Evolutionary conservation across 2,797 vertebrate species (phyloP), one percentile per base, ranked within the genome.

Genomic region (Danionella dracula): DNA sequence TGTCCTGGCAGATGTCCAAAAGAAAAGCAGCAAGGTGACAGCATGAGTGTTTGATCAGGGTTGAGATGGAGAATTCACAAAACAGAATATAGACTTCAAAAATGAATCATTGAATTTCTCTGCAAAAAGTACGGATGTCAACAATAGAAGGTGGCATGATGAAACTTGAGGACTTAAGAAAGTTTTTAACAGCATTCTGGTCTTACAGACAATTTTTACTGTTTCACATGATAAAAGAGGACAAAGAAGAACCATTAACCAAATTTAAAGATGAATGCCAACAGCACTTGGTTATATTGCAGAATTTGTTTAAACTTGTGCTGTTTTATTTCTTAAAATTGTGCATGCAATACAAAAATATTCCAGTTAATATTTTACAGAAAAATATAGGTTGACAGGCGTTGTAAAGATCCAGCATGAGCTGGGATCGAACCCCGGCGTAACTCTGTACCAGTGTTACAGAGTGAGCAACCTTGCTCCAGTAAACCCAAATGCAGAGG

Each of bases 201-300:
- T 35, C 49, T 21, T 38, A 55, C 44, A 56, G 51, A 74, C 50
- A 54, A 58, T 40, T 66, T 46, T 59, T 4, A 59, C 32, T 63
- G 38, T 57, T 62, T 40, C 61, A 49, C 62, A 68, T 68, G 75
- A 49, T 70, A 56, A 71, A 70, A 76, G 57, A 1, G 46, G 38
- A 75, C 38, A 60, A 77, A 58, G 79, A 53, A 44, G 51, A 53
- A 79, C 79, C 38, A 80, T 68, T 70, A 78, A 66, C 51, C 68
- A 79, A 78, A 81, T 73, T 61, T 78, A 78, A 77, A 66, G 29
- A 70, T 75, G 49, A 34, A 49, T 35, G 74, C 51, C 42, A 56
- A 42, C 31, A 16, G 42, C 27, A 42, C 44, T 9, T 35, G 50
- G 19, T 31, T 49, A 15, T 44, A 59, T 38, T 61, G 19, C 21